Conservation (phyloP, 2,797 vertebrate genomes). For the Cirrhinus molitorella region DNA sequence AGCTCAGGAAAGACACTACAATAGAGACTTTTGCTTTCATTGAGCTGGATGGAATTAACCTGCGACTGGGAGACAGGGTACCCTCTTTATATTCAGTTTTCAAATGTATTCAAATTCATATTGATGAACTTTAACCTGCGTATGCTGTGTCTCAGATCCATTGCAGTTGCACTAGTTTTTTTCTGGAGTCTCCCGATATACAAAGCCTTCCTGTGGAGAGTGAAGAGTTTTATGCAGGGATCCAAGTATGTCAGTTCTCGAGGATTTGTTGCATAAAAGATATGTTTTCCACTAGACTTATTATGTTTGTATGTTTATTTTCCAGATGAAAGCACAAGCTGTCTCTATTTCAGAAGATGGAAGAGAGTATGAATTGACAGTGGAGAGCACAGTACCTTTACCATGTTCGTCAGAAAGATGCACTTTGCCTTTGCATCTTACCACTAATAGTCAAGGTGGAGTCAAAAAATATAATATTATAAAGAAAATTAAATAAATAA, state of each 20-base stretch:
- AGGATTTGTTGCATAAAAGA: background rate
- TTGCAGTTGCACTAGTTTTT: slow-evolving; percentile 87
- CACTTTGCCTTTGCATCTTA: slow-evolving; percentile 81
- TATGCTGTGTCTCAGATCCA: slow-evolving; percentile 78
- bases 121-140: background rate
- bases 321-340: slow-evolving; percentile 82
- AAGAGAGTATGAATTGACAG: slow-evolving; percentile 76
- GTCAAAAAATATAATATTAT: background rate
- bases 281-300: background rate
- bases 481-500: background rate
- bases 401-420: slow-evolving; percentile 82
- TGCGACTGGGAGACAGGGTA: slow-evolving; percentile 91
- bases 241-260: slow-evolving; percentile 77
- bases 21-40: slow-evolving; percentile 81
- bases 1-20: slow-evolving; percentile 86
- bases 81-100: background rate
- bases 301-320: slow-evolving; percentile 45
- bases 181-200: slow-evolving; percentile 81
- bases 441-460: slow-evolving; percentile 82
- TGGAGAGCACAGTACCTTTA: slow-evolving; percentile 88
- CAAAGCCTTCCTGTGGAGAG: slow-evolving; percentile 81
- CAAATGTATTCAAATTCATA: background rate
- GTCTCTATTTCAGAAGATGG: slow-evolving; percentile 84
- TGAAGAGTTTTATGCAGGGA: slow-evolving; percentile 88
- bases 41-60: slow-evolving; percentile 90